These are phyloP conservation scores for Drosophila sulfurigaster DNA, from an alignment of 1,140 invertebrate genomes.

Conservation along the genomic window DNA sequence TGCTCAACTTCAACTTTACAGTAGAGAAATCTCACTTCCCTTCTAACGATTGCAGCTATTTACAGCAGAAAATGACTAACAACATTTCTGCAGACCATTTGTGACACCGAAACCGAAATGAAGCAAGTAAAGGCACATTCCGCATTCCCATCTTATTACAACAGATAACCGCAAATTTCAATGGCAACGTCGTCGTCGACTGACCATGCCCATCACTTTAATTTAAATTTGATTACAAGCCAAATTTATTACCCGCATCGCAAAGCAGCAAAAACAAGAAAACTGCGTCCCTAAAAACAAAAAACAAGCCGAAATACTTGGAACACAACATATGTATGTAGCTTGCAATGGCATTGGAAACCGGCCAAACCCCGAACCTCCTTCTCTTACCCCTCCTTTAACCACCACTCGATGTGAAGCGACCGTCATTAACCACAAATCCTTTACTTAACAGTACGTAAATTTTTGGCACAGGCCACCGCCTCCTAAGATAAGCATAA, in stretches of 20 bases:
- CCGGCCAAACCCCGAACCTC: conserved; percentile 15
- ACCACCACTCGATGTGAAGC: conserved; percentile 16
- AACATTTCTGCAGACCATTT: neutral
- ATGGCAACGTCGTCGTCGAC: neutral
- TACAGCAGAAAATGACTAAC: neutral
- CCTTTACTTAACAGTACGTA: conserved; percentile 82
- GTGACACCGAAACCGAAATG: neutral
- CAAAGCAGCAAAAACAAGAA: conserved; percentile 21
- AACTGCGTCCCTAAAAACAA: neutral
- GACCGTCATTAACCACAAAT: conserved; percentile 82
- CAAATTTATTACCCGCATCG: conserved; percentile 76
- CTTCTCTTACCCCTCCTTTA: neutral
- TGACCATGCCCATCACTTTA: conserved; percentile 54
- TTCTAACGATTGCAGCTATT: neutral
- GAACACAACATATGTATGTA: conserved; percentile 68
- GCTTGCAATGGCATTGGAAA: conserved; percentile 47
- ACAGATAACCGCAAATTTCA: neutral
- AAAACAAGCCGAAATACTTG: neutral
- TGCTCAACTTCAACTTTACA: neutral
- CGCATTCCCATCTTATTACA: conserved; percentile 19
- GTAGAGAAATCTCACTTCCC: neutral
- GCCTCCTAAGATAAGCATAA: conserved; percentile 67
- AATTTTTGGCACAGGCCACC: conserved; percentile 69
- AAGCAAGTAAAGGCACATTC: conserved; percentile 3
- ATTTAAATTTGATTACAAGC: conserved; percentile 79